phyloP scores from a whole-genome alignment of 64 coral and sea anemone genomes.

The Acropora tenuis region DNA sequence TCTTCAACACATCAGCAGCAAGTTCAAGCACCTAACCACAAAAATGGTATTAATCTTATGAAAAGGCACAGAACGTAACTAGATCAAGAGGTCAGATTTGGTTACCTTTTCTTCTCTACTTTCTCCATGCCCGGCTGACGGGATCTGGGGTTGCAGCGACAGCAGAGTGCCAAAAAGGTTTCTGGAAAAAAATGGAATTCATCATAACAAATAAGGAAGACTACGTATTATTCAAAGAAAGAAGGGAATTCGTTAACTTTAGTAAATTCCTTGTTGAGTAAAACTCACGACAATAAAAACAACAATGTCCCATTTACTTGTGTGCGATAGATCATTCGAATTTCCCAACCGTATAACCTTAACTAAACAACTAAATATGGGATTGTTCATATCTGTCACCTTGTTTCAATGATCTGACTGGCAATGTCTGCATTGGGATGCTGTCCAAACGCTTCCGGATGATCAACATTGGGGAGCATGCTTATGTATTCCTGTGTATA shows the following conservation, averaged over 20 bases:
- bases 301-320: not conserved
- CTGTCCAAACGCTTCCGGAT: slow-evolving; percentile 95
- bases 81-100: not conserved
- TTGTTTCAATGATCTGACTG: slow-evolving; percentile 99
- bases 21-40: slow-evolving; percentile 83
- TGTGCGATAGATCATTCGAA: not conserved
- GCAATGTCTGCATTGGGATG: slow-evolving; percentile 98
- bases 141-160: slow-evolving; percentile 90
- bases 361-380: no score
- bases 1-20: slow-evolving; percentile 95
- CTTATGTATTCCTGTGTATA: slow-evolving; percentile 89
- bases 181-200: slow-evolving; percentile 50
- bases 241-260: no score
- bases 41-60: not conserved
- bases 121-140: slow-evolving; percentile 77
- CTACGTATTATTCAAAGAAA: no score
- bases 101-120: slow-evolving; percentile 92
- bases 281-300: not conserved
- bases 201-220: not conserved
- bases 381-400: slow-evolving; percentile 21
- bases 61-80: no score
- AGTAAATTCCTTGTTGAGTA: no score
- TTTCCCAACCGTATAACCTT: no score
- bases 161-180: slow-evolving; percentile 91
- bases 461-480: slow-evolving; percentile 95